These are phyloP conservation scores for Xestia ashworthii DNA, from an alignment of 2,888 invertebrate genomes.

Conservation along the genomic window DNA sequence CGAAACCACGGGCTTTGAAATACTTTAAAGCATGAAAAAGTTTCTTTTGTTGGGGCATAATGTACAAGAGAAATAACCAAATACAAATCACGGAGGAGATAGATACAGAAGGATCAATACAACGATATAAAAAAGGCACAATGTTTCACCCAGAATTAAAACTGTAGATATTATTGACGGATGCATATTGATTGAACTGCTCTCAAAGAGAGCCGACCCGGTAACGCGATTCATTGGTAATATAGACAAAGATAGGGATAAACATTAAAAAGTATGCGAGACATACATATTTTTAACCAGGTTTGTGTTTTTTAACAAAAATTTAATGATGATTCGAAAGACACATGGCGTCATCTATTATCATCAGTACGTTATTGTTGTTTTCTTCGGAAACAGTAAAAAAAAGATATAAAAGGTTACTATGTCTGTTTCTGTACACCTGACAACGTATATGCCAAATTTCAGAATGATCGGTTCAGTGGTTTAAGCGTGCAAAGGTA, in stretches of 20 bases:
- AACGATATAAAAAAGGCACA: background rate
- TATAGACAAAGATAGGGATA: background rate
- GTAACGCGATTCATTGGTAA: background rate
- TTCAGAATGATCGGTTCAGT: no score
- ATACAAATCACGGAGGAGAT: constrained; percentile 12
- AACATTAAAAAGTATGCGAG: background rate
- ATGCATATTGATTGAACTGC: background rate
- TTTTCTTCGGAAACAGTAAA: no score
- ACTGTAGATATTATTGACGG: background rate
- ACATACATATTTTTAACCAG: background rate
- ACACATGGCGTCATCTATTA: no score
- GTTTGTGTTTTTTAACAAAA: no score
- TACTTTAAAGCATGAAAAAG: constrained; percentile 47
- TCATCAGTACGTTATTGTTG: no score
- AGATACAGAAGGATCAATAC: constrained; percentile 10
- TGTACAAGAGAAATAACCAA: constrained; percentile 35
- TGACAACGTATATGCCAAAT: no score
- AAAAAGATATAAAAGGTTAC: no score
- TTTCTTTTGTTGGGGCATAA: constrained; percentile 52
- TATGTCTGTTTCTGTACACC: no score
- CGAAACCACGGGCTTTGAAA: constrained; percentile 45
- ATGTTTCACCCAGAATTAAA: background rate
- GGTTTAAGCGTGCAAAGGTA: no score
- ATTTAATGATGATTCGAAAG: no score
- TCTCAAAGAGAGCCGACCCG: background rate